These are phyloP conservation scores for Hipposideros larvatus DNA, from an alignment of 2,797 vertebrate species.

Conservation along the genomic window DNA sequence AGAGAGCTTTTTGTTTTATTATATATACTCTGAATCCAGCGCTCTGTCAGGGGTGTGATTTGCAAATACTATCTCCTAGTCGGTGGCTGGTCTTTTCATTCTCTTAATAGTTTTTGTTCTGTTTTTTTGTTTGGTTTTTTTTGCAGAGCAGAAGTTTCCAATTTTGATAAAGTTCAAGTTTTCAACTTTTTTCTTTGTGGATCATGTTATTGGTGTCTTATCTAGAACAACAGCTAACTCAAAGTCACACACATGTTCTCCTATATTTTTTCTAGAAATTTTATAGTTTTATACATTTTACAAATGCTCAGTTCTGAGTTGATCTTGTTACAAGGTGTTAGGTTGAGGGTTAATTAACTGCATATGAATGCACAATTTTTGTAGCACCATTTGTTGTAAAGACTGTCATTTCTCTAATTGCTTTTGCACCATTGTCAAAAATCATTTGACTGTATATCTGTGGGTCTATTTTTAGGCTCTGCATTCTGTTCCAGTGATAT, in stretches of 20 bases:
- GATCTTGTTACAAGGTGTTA: not conserved
- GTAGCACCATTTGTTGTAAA: not conserved
- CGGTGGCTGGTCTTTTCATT: not conserved
- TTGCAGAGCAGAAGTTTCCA: not conserved
- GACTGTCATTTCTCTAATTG: too few species aligned
- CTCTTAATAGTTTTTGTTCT: too few species aligned
- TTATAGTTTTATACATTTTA: not conserved
- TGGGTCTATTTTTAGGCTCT: not conserved
- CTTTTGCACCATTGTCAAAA: not conserved
- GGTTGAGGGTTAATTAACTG: not conserved
- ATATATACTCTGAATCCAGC: fast-evolving
- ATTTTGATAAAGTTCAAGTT: not conserved
- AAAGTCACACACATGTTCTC: not conserved
- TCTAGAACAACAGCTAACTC: not conserved
- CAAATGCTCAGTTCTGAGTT: not conserved
- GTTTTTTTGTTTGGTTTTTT: not conserved
- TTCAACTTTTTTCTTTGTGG: fast-evolving
- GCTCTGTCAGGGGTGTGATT: too few species aligned
- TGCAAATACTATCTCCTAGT: not conserved
- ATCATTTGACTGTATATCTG: fast-evolving
- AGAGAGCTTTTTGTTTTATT: not conserved
- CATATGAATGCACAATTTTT: fast-evolving
- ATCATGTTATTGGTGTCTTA: too few species aligned
- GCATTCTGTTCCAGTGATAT: too few species aligned
- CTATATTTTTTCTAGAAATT: not conserved